Evolutionary conservation across 1,140 invertebrate genomes (phyloP).

Genomic region (Drosophila cardini): DNA sequence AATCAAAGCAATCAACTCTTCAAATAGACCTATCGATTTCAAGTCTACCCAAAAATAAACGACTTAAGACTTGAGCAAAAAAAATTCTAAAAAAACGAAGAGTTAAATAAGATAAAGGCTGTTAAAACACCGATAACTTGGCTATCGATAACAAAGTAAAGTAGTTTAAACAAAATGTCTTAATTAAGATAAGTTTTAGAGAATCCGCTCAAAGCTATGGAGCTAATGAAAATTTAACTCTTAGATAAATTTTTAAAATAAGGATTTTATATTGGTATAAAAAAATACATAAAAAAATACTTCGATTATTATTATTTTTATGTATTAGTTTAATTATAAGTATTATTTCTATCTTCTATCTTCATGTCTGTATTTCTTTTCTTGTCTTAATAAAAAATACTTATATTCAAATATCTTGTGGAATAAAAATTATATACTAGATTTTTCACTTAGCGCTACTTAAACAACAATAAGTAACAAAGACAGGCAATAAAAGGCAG

Average conservation of each 20-base stretch:
- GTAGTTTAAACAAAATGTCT: too few relatives aligned
- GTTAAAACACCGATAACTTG: background rate
- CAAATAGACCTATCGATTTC: slow-evolving; percentile 30
- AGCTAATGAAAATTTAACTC: background rate
- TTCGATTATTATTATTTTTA: too few relatives aligned
- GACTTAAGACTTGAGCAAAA: background rate
- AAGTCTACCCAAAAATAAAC: slow-evolving; percentile 6
- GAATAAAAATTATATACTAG: slow-evolving; percentile 40
- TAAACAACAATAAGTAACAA: slow-evolving; percentile 43
- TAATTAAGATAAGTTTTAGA: too few relatives aligned
- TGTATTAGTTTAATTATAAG: too few relatives aligned
- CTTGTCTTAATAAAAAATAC: background rate
- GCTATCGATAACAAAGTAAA: background rate
- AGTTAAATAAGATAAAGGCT: background rate
- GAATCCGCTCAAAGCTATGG: background rate
- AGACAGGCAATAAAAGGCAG: background rate
- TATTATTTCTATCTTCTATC: too few relatives aligned
- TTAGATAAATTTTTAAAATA: too few relatives aligned
- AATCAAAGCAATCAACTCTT: slow-evolving; percentile 41
- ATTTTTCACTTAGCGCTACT: slow-evolving; percentile 61
- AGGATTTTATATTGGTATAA: too few relatives aligned
- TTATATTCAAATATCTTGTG: background rate
- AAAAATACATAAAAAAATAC: too few relatives aligned
- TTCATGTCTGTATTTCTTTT: background rate
- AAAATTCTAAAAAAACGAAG: background rate